Conservation (phyloP, 2,113 vertebrate genomes). For the Candoia aspera region DNA sequence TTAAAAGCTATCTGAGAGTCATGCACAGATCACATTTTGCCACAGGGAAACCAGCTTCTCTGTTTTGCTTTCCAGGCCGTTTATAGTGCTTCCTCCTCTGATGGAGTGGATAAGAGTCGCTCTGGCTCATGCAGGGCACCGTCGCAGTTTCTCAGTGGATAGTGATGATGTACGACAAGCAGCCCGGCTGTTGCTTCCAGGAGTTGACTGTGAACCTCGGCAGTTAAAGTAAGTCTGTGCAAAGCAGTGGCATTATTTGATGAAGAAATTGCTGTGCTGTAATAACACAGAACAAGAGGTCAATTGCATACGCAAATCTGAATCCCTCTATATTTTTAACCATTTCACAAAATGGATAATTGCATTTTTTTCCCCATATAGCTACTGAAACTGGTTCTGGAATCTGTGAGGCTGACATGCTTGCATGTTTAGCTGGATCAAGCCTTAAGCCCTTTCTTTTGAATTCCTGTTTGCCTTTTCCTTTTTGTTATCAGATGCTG, state of each 20-base stretch:
- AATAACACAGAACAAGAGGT: conserved; percentile 45
- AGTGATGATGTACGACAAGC: conserved; percentile 98
- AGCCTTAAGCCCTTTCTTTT: conserved; percentile 19
- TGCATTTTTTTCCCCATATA: conserved; percentile 38
- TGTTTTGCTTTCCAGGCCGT: conserved; percentile 82
- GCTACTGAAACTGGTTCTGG: conserved; percentile 21
- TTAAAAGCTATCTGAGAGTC: conserved; percentile 34
- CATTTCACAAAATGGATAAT: conserved; percentile 30
- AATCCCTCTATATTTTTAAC: neutral
- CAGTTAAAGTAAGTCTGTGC: conserved; percentile 87
- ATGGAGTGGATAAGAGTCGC: conserved; percentile 99
- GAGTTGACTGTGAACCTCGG: conserved; percentile 97
- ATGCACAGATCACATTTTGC: neutral
- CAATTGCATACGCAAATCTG: conserved; percentile 34
- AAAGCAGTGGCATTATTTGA: conserved; percentile 1
- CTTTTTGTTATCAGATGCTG: conserved; percentile 22
- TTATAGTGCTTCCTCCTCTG: conserved; percentile 92
- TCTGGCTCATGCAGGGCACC: conserved; percentile 91
- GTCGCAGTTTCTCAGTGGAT: conserved; percentile 96
- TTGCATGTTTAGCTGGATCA: conserved; percentile 48
- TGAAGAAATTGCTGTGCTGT: rapidly evolving
- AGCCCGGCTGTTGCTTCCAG: conserved; percentile 90
- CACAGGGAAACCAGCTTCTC: conserved; percentile 22
- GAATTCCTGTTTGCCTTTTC: conserved; percentile 6
- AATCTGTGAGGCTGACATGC: conserved; percentile 43